Conservation (phyloP, 2,113 vertebrate species). For the Ophthalmolycus amberensis region DNA sequence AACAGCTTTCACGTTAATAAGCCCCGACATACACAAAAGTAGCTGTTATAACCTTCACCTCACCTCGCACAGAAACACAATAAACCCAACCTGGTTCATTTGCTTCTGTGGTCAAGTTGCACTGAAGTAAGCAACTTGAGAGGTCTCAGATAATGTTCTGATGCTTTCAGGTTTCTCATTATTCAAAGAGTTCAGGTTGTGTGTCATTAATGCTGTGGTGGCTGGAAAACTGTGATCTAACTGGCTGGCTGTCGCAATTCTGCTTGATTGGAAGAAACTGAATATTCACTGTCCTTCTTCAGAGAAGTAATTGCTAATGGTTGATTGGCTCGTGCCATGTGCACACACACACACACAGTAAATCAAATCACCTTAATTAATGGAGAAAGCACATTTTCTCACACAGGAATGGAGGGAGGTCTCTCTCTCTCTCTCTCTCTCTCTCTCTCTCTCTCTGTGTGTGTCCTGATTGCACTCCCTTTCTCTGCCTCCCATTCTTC, state of each 20-base stretch:
- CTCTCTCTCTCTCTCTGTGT: neutral
- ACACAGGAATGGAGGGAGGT: constrained; percentile 29
- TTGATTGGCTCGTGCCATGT: constrained; percentile 53
- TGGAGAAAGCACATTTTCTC: constrained; percentile 56
- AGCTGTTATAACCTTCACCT: constrained; percentile 1
- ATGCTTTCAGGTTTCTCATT: constrained; percentile 2
- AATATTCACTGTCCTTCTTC: constrained; percentile 52
- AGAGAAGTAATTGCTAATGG: constrained; percentile 43
- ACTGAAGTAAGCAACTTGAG: constrained; percentile 9
- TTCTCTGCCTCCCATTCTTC: constrained; percentile 49
- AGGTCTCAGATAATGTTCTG: neutral
- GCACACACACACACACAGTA: constrained; percentile 18
- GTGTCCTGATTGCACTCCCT: constrained; percentile 64
- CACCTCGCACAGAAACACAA: constrained; percentile 13
- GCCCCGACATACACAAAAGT: constrained; percentile 1
- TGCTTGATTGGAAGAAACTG: constrained; percentile 45
- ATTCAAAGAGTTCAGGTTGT: constrained; percentile 5
- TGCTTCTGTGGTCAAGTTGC: neutral
- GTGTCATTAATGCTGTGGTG: neutral
- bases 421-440: constrained; percentile 22
- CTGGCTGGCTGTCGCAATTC: constrained; percentile 12
- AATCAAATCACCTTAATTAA: constrained; percentile 60
- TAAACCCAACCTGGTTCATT: constrained; percentile 11
- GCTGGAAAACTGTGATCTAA: neutral
- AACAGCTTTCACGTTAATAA: constrained; percentile 54